Base-by-base conservation (phyloP, 1,140 invertebrate genomes). In the Aradophagus sp. region DNA sequence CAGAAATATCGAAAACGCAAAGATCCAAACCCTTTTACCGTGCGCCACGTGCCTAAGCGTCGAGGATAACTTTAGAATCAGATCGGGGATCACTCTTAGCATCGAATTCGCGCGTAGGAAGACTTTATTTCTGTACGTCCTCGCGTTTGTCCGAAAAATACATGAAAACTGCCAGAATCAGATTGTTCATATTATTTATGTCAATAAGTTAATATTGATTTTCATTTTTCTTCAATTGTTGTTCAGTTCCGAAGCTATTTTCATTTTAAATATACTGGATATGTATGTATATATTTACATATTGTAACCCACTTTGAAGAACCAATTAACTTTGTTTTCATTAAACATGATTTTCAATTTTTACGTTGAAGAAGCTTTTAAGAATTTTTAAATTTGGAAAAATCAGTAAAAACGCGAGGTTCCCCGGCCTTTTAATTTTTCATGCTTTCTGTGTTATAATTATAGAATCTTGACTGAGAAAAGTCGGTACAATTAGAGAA, bases 101-200 rank as follows among this genome's bases (percentile, higher is more conserved):
- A 71, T 76, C 67, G 69, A 73, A 77, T 79, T 76, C 74, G 74
- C 66, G 80, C 78, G 80, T 82, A 80, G 80, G 80, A 80, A 77
- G 78, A 73, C 63, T 80, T 80, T 82, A 82, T 82, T 81, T 80
- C 75, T 71, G 75, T 80, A 68, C 73, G 63, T 73, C 72, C 66
- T 70, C 69, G 26, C 67, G 55, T 74, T 74, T 71, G 53, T 55
- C 59, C 72, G 72, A 73, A 72, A 73, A 71, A 67, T 71, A 69
- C 38, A 56, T 32, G 50, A 53, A 71, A 62, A 63, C 39, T 26
- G 38, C 12, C 17, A 42, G 35, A 39, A 39, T 15, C 12, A 6
- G 12, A 52, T 58, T 61, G 17, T 61, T 53, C 47, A 19, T 53
- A 34, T 26, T 17, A 20, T 12, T 14, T 31, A 11, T 56, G 48